phyloP scores from a whole-genome alignment of 2,113 vertebrate genomes.

The Onychorhynchus coronatus region DNA sequence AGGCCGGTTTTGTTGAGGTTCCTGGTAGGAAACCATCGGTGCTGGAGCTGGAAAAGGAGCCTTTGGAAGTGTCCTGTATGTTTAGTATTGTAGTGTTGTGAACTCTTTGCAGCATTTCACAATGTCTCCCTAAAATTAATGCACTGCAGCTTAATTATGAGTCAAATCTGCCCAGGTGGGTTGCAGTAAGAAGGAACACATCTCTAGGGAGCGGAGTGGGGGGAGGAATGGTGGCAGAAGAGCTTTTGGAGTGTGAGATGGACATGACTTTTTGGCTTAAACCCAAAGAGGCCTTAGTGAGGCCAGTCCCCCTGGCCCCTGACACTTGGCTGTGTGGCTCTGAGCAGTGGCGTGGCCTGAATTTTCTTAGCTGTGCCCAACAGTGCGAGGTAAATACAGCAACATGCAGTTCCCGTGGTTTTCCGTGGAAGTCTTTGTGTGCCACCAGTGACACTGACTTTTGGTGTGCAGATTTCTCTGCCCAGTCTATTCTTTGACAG shows the following conservation, averaged over 20 bases:
- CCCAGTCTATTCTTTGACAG: neutral
- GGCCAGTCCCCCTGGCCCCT: neutral
- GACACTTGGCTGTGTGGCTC: neutral
- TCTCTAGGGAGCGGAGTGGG: neutral
- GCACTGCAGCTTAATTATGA: neutral
- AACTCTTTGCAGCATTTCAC: neutral
- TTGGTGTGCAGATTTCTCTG: neutral
- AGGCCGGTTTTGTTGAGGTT: neutral
- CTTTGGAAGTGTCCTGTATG: neutral
- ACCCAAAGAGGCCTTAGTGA: neutral
- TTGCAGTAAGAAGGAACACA: neutral
- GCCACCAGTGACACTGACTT: neutral
- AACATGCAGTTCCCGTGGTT: accelerated
- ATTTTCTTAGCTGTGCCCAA: neutral
- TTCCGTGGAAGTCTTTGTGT: neutral
- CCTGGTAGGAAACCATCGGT: neutral
- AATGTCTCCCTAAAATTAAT: neutral
- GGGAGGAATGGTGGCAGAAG: neutral
- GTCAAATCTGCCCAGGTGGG: neutral
- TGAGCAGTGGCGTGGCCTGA: neutral
- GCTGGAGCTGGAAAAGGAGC: neutral
- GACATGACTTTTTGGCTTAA: neutral
- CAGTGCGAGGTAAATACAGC: neutral
- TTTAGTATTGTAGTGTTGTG: neutral
- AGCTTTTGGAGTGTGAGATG: neutral